Evolutionary conservation across 2,888 invertebrate genomes (phyloP).

Genomic region (Chloromyia formosa): DNA sequence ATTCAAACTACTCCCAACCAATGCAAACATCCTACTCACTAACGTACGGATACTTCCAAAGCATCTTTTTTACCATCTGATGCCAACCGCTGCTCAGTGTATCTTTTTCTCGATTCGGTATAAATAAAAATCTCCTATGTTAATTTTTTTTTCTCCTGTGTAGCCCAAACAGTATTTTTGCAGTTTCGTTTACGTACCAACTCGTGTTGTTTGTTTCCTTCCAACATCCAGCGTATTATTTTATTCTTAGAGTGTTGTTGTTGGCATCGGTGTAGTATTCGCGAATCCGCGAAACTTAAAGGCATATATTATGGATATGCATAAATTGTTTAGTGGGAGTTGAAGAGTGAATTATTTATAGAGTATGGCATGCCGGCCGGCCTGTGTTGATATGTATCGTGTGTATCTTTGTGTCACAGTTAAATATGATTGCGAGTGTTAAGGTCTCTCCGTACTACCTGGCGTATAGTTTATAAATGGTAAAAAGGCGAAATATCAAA

Average conservation of each 20-base stretch:
- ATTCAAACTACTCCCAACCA: background rate
- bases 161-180: slow-evolving; percentile 24
- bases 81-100: background rate
- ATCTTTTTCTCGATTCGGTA: slow-evolving; percentile 39
- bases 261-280: background rate
- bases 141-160: slow-evolving; percentile 14
- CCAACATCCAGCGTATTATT: too few relatives aligned
- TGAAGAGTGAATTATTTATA: slow-evolving; percentile 42
- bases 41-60: too few relatives aligned
- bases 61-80: slow-evolving; percentile 17
- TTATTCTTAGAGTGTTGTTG: background rate
- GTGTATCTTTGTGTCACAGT: background rate
- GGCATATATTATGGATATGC: slow-evolving; percentile 40
- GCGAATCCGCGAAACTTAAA: slow-evolving; percentile 36
- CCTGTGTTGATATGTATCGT: slow-evolving; percentile 8
- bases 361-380: slow-evolving; percentile 37
- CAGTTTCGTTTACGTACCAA: slow-evolving; percentile 35
- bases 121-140: slow-evolving; percentile 43
- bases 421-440: slow-evolving; percentile 17
- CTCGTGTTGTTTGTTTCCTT: slow-evolving; percentile 28
- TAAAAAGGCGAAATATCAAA: slow-evolving; percentile 17
- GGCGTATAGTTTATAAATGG: background rate
- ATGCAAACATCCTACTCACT: slow-evolving; percentile 39
- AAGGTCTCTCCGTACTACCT: slow-evolving; percentile 23
- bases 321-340: slow-evolving; percentile 44